Conservation (phyloP, 2,113 vertebrate species). For the Corydoras maculifer region DNA sequence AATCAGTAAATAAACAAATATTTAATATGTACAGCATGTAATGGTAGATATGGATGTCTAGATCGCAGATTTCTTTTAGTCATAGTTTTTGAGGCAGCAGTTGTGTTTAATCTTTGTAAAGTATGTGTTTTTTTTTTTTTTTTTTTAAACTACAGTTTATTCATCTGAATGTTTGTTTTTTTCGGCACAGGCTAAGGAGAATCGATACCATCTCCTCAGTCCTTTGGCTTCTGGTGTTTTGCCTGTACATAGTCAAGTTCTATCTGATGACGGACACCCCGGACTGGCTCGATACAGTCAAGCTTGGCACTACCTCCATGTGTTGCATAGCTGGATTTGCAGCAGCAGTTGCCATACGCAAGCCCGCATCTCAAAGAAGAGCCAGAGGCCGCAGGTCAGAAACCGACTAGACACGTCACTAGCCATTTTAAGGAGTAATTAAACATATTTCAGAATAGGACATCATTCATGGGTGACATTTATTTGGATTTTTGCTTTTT, state of each 20-base stretch:
- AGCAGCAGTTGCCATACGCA: conserved; percentile 81
- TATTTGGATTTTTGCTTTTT: conserved; percentile 12
- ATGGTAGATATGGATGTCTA: too few species aligned
- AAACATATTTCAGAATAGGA: conserved; percentile 13
- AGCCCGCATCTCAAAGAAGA: conserved; percentile 74
- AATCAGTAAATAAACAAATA: too few species aligned
- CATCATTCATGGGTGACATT: conserved; percentile 10
- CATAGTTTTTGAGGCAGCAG: too few species aligned
- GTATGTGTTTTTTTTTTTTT: not conserved
- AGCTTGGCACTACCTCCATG: conserved; percentile 70
- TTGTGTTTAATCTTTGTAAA: too few species aligned
- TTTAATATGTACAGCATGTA: too few species aligned
- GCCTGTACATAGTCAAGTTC: conserved; percentile 70
- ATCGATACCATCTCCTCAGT: conserved; percentile 80
- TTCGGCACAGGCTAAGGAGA: conserved; percentile 73
- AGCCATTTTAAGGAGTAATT: conserved; percentile 47
- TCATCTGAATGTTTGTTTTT: not conserved
- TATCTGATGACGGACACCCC: conserved; percentile 61
- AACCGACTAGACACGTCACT: conserved; percentile 72
- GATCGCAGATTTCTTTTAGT: too few species aligned
- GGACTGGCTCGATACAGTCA: conserved; percentile 77
- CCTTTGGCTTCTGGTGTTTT: conserved; percentile 83
- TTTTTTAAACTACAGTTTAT: not conserved
- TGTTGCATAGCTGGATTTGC: conserved; percentile 90
- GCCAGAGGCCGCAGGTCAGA: conserved; percentile 95